A percentile compares a stretch with the other conserved stretches of the same genome.
These are phyloP conservation scores for Erynnis tages DNA, from an alignment of 2,888 invertebrate species.

Conservation along the genomic window DNA sequence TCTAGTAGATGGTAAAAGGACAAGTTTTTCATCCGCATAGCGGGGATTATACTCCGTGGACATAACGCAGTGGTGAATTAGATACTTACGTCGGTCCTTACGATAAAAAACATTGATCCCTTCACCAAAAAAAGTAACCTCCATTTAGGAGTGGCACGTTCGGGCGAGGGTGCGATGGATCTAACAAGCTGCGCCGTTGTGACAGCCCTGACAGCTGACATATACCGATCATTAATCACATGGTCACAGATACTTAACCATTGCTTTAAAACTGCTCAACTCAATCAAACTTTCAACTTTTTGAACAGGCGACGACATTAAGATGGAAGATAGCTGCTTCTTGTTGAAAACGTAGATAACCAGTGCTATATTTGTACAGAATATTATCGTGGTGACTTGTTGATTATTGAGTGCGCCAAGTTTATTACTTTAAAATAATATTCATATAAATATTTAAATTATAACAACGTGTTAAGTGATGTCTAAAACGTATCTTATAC, in stretches of 20 bases:
- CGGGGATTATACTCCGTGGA: constrained; percentile 33
- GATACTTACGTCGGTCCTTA: constrained; percentile 52
- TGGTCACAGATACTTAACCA: constrained; percentile 62
- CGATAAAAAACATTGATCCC: constrained; percentile 57
- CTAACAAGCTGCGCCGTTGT: constrained; percentile 75
- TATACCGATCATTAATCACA: constrained; percentile 76
- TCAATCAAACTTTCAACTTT: constrained; percentile 23
- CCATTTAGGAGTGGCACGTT: constrained; percentile 65
- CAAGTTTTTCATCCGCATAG: constrained; percentile 22
- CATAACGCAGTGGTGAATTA: constrained; percentile 56
- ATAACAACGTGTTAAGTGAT: no score
- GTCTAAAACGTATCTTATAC: no score
- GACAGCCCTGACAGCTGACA: constrained; percentile 77
- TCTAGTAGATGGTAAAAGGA: constrained; percentile 22
- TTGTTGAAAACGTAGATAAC: background rate
- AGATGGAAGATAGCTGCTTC: background rate
- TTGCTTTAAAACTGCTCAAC: constrained; percentile 47
- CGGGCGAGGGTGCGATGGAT: constrained; percentile 64
- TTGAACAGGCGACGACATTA: constrained; percentile 17
- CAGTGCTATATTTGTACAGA: no score
- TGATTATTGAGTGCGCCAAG: no score
- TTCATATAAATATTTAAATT: no score
- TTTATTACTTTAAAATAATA: no score
- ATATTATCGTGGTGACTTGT: background rate
- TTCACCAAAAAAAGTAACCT: constrained; percentile 64